Base-by-base conservation (phyloP, 1,140 invertebrate genomes). In the Eubasilissa regina region DNA sequence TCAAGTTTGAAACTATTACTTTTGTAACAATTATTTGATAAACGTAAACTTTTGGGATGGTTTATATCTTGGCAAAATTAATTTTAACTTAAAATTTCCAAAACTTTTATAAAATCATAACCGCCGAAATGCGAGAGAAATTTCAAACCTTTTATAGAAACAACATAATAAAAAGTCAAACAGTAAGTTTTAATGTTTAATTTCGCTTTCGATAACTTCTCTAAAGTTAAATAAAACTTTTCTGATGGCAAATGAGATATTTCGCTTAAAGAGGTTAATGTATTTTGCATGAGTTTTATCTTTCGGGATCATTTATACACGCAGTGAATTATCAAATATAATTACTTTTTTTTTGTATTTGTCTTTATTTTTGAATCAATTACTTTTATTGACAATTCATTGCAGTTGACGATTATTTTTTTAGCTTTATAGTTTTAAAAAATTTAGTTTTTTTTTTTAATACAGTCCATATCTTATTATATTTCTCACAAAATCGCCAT, bases 91-190 rank as follows among this genome's bases (percentile, higher is more conserved):
- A 62, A 7, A 62, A 35, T 25, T 62, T 9, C 7, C 12, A 25
- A 62, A 51, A 51, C 48, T 51, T 51, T 15, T 15, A 62, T 10
- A 25, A 25, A 62, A 62, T 62, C 58, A 62, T 12, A 62, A 25
- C 25, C 19, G 19, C 25, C 0, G 10, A 11, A 25, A 25, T 62
- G 25, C 19, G 58, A 43, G 21, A 11, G 10, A 62, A 62, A 17
- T 62, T 62, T 35, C 21, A 43, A 62, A 43, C 58, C 58, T 62
- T 62, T 62, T 62, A 62, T 21, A 62, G 58, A 62, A 62, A 62
- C 58, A 62, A 62, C 25, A 62, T 62, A 62, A 62, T 62, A 62
- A 62, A 62, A 62, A 62, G 58, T 62, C 58, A 62, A 62, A 62
- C 58, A 62, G 58, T 11, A 62, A 62, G 58, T 62, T 62, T 62